phyloP scores from a whole-genome alignment of 2,888 invertebrate genomes.

The Cremastinae sp. region DNA sequence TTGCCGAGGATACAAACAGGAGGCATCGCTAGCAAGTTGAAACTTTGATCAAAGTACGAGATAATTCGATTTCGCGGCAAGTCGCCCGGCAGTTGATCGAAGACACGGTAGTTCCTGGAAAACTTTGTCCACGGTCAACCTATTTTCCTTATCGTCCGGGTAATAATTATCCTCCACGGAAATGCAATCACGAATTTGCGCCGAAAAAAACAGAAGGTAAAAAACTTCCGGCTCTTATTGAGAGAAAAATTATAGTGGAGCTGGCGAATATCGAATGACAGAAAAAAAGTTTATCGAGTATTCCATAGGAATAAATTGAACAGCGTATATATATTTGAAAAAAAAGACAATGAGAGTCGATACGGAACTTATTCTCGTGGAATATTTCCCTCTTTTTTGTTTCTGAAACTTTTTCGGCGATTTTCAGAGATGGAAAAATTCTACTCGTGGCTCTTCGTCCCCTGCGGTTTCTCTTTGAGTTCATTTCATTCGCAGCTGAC shows the following conservation, averaged over 20 bases:
- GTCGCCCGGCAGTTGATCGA: constrained; percentile 4
- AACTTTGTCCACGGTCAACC: neutral
- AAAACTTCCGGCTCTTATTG: no score
- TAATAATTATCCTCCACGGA: neutral
- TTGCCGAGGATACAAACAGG: neutral
- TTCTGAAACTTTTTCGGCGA: no score
- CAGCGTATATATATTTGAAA: neutral
- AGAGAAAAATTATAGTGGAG: no score
- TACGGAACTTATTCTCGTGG: neutral
- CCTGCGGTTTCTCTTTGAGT: no score
- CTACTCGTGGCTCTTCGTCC: no score
- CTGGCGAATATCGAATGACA: no score
- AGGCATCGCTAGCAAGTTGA: neutral
- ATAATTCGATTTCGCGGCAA: constrained; percentile 21
- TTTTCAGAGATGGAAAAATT: no score
- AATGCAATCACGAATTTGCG: neutral
- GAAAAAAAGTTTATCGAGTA: no score
- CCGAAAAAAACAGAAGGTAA: neutral
- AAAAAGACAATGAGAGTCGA: no score
- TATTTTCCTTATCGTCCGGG: neutral
- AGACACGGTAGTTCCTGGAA: neutral
- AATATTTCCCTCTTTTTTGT: no score
- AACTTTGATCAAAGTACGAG: constrained; percentile 4
- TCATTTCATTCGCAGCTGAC: no score
- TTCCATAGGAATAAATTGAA: neutral